Evolutionary conservation across 2,888 invertebrate species (phyloP).

Genomic region (Drosophila hawaiiensis): DNA sequence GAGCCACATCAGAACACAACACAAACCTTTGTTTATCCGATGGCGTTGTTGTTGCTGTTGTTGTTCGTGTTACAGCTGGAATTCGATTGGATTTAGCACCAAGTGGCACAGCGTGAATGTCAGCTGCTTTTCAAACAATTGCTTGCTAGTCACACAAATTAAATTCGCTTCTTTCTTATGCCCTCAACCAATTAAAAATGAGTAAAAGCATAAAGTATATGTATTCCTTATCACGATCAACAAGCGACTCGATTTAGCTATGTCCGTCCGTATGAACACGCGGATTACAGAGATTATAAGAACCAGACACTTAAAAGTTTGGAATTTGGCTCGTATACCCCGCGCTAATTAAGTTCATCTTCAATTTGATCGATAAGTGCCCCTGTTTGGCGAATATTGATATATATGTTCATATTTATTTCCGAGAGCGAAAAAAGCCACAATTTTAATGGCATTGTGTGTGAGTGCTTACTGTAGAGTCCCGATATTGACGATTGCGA

Average conservation of each 20-base stretch:
- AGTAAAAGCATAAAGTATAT: neutral
- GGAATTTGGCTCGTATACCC: neutral
- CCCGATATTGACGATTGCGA: neutral
- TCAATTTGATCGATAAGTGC: neutral
- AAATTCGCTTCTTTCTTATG: too few species aligned
- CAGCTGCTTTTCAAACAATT: conserved; percentile 39
- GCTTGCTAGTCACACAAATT: neutral
- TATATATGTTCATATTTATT: neutral
- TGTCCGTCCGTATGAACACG: neutral
- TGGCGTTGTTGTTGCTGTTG: conserved; percentile 14
- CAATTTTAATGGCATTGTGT: neutral
- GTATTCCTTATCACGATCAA: neutral
- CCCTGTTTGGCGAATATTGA: neutral
- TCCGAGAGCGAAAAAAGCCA: neutral
- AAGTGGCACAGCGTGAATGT: conserved; percentile 10
- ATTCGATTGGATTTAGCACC: neutral
- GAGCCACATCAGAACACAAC: neutral
- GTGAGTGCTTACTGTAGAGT: too few species aligned
- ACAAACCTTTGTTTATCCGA: conserved; percentile 15
- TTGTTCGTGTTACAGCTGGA: neutral
- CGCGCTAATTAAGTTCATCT: neutral
- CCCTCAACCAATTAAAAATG: neutral
- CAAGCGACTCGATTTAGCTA: neutral
- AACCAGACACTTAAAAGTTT: neutral
- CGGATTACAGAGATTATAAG: neutral